phyloP scores from a whole-genome alignment of 2,888 invertebrate species.

The Phymatocera aterrima region DNA sequence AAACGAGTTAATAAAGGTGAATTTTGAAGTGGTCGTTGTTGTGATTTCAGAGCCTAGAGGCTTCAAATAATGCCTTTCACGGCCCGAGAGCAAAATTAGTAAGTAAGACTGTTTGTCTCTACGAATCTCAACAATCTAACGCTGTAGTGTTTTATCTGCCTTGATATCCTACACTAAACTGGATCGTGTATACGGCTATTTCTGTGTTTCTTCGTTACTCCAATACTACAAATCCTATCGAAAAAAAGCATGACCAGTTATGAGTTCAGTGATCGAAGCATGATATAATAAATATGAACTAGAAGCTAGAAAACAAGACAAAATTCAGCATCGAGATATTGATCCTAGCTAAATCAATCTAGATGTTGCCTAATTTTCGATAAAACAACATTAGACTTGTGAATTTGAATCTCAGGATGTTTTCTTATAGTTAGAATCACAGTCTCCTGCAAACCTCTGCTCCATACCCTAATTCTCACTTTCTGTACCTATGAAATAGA shows the following conservation, averaged over 20 bases:
- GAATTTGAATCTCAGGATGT: conserved; percentile 3
- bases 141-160: conserved; percentile 41
- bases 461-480: neutral
- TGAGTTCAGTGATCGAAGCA: conserved; percentile 15
- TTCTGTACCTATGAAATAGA: neutral
- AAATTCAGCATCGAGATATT: neutral
- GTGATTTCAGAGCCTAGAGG: conserved; percentile 75
- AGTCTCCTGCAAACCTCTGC: conserved; percentile 7
- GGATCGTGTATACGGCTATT: conserved; percentile 43
- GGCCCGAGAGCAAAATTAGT: conserved; percentile 75
- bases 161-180: conserved; percentile 34
- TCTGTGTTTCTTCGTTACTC: conserved; percentile 10
- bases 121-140: conserved; percentile 45
- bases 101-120: conserved; percentile 69
- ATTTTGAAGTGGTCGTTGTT: conserved; percentile 73
- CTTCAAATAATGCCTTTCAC: conserved; percentile 75
- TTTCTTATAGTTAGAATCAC: conserved; percentile 17
- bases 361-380: neutral
- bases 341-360: neutral
- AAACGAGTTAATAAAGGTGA: conserved; percentile 46
- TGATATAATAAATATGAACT: neutral
- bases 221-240: neutral
- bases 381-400: neutral
- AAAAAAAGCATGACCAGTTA: conserved; percentile 12
- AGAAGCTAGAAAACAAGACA: neutral